Conservation (phyloP, 2,888 invertebrate species). For the Machimus atricapillus region DNA sequence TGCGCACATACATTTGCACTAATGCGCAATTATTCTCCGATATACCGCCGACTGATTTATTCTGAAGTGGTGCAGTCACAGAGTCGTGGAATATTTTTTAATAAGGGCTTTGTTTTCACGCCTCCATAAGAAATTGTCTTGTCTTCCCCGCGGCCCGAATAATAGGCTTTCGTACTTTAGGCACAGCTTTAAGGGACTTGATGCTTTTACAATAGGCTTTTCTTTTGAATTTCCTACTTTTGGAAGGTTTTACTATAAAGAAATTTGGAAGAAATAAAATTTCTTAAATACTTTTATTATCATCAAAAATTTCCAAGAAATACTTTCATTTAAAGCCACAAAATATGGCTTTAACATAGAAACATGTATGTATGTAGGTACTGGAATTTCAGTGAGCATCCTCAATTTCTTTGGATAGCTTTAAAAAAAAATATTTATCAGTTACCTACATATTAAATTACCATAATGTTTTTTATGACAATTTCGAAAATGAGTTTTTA, state of each 20-base stretch:
- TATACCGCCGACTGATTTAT: conserved; percentile 39
- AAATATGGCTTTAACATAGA: no score
- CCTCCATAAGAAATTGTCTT: not conserved
- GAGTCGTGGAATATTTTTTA: not conserved
- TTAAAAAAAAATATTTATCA: no score
- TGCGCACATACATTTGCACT: conserved; percentile 46
- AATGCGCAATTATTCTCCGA: conserved; percentile 47
- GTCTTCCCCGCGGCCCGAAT: not conserved
- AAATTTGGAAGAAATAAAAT: no score
- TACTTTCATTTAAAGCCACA: no score
- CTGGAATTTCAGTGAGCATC: no score
- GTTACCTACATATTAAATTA: no score
- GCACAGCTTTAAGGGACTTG: not conserved
- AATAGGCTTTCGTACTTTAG: not conserved
- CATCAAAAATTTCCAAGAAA: no score
- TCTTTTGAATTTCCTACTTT: not conserved
- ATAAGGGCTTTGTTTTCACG: not conserved
- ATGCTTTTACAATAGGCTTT: not conserved
- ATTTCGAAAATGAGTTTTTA: no score
- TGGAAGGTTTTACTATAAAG: no score
- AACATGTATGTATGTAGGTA: no score
- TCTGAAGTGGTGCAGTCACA: not conserved
- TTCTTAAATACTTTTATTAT: not conserved
- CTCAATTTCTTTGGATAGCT: no score
- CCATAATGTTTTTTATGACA: no score